These are phyloP conservation scores for Hemithea aestivaria DNA, from an alignment of 2,888 invertebrate species.

Conservation along the genomic window DNA sequence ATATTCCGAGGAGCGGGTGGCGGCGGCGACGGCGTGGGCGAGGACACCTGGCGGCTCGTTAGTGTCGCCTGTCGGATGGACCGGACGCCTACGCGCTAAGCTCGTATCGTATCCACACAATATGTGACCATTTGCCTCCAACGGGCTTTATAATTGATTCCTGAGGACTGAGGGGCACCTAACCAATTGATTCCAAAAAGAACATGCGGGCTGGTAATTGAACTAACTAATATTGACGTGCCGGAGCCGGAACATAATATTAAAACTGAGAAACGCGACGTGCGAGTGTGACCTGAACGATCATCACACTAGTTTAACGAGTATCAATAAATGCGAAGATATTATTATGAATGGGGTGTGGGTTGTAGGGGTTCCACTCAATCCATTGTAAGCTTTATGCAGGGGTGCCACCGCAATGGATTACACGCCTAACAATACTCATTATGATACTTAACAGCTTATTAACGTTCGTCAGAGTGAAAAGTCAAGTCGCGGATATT, in stretches of 20 bases:
- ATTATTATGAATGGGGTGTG: conserved; percentile 49
- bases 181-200: conserved; percentile 60
- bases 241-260: conserved; percentile 28
- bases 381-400: conserved; percentile 42
- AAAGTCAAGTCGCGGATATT: conserved; percentile 51
- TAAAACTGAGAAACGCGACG: conserved; percentile 34
- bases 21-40: conserved; percentile 61
- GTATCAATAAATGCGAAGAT: conserved; percentile 35
- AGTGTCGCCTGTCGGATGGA: conserved; percentile 59
- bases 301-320: conserved; percentile 31
- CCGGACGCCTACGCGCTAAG: conserved; percentile 30
- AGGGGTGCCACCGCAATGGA: conserved; percentile 54
- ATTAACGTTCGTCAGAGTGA: conserved; percentile 53
- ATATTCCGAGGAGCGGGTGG: conserved; percentile 64
- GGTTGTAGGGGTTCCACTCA: too few species aligned
- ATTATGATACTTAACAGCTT: conserved; percentile 63
- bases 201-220: conserved; percentile 67
- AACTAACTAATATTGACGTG: conserved; percentile 58
- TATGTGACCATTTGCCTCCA: conserved; percentile 4
- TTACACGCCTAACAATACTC: conserved; percentile 62
- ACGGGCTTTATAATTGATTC: conserved; percentile 24
- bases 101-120: conserved; percentile 5
- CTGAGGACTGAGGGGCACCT: conserved; percentile 43
- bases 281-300: conserved; percentile 33
- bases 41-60: conserved; percentile 75